Evolutionary conservation across 2,113 vertebrate species (phyloP).

Genomic region (Oryzias melastigma): DNA sequence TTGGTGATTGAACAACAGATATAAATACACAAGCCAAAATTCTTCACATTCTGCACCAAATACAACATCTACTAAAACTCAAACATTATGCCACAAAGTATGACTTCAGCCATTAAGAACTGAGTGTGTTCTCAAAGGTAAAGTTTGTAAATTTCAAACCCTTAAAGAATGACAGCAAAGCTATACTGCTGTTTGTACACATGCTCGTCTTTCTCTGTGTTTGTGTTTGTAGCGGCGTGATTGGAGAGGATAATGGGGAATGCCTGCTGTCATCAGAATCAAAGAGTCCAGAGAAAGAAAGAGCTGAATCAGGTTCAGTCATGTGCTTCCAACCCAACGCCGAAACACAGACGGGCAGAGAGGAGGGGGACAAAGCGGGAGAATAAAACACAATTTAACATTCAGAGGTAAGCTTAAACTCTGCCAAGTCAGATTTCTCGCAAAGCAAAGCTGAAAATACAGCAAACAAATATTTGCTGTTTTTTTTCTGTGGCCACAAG

Average conservation of each 20-base stretch:
- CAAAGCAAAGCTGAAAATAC: slow-evolving; percentile 22
- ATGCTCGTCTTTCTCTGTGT: slow-evolving; percentile 37
- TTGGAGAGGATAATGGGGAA: slow-evolving; percentile 56
- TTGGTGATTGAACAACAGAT: too few relatives aligned
- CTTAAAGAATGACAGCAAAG: slow-evolving; percentile 20
- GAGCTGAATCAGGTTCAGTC: slow-evolving; percentile 75
- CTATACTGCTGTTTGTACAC: not conserved
- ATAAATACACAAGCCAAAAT: too few relatives aligned
- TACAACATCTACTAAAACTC: too few relatives aligned
- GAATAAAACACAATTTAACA: slow-evolving; percentile 21
- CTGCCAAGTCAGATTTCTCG: slow-evolving; percentile 3
- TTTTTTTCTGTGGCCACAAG: slow-evolving; percentile 21
- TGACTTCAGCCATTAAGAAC: slow-evolving; percentile 1
- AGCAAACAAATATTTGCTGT: not conserved
- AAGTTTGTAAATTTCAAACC: too few relatives aligned
- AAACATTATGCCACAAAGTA: not conserved
- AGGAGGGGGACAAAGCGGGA: slow-evolving; percentile 6
- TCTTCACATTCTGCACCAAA: too few relatives aligned
- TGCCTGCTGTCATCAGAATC: slow-evolving; percentile 75
- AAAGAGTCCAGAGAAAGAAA: slow-evolving; percentile 65
- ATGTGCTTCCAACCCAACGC: slow-evolving; percentile 60
- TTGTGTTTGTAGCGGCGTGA: slow-evolving; percentile 43
- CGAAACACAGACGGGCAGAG: slow-evolving; percentile 32
- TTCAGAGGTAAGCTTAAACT: slow-evolving; percentile 18
- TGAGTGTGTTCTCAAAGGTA: not conserved